A percentile compares a stretch with the other conserved stretches of the same genome.
phyloP scores from a whole-genome alignment of 2,888 invertebrate species.

The Erebia epiphron region DNA sequence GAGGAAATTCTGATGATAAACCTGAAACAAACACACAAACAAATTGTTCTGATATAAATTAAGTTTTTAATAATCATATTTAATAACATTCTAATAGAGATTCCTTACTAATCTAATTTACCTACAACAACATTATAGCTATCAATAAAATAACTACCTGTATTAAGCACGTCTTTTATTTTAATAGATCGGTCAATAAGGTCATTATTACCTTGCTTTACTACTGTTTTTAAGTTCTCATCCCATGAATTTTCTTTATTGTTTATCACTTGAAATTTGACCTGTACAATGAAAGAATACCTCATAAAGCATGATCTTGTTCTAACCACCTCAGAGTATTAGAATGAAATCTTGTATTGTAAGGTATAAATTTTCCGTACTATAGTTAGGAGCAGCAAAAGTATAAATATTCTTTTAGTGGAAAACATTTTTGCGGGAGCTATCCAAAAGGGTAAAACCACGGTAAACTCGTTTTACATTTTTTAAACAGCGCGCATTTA shows the following conservation, averaged over 20 bases:
- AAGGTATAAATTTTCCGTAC: background rate
- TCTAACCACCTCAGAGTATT: too few species aligned
- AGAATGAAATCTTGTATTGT: too few species aligned
- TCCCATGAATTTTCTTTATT: slow-evolving; percentile 1
- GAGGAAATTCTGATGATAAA: slow-evolving; percentile 40
- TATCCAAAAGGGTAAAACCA: background rate
- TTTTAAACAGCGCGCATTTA: background rate
- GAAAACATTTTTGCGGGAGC: background rate
- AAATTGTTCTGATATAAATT: too few species aligned
- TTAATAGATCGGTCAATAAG: too few species aligned
- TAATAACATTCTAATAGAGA: too few species aligned
- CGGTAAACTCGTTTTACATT: too few species aligned
- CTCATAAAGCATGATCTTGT: background rate
- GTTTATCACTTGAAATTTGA: background rate
- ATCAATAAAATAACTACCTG: too few species aligned
- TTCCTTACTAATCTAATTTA: background rate
- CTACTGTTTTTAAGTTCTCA: background rate
- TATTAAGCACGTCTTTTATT: too few species aligned
- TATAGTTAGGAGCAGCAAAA: background rate
- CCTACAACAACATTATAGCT: too few species aligned
- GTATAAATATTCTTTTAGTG: background rate
- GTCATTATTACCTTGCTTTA: background rate
- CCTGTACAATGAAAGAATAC: background rate
- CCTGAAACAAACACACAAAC: too few species aligned
- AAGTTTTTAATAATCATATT: background rate